Conservation (phyloP, 92 coral and sea anemone species). For the Phenganax marumi region DNA sequence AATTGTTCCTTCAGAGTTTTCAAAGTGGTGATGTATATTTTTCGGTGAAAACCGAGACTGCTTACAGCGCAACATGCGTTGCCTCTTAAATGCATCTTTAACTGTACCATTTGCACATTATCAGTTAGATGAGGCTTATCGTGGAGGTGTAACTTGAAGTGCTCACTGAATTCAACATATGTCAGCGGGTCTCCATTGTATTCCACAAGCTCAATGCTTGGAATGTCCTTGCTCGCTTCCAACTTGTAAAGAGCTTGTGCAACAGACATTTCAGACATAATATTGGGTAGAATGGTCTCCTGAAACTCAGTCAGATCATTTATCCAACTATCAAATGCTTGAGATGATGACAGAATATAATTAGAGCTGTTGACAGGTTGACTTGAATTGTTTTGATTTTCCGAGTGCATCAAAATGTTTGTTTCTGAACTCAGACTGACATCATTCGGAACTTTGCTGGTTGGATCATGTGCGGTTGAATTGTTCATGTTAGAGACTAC, state of each 20-base stretch:
- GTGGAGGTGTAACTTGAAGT: slow-evolving; percentile 48
- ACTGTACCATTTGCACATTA: slow-evolving; percentile 51
- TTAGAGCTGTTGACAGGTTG: slow-evolving; percentile 14
- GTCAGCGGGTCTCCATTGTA: slow-evolving; percentile 39
- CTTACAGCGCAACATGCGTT: slow-evolving; percentile 40
- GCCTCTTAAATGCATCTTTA: slow-evolving; percentile 52
- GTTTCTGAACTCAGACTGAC: neutral
- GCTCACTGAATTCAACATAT: slow-evolving; percentile 38
- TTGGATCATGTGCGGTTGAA: neutral
- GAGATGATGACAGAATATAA: neutral
- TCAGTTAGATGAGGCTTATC: slow-evolving; percentile 49
- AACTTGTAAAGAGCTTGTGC: slow-evolving; percentile 29
- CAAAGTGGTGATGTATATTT: slow-evolving; percentile 49
- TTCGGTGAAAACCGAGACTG: slow-evolving; percentile 27
- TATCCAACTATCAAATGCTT: slow-evolving; percentile 43
- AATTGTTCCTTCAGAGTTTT: slow-evolving; percentile 54
- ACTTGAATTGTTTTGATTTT: neutral
- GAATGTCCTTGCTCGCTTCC: slow-evolving; percentile 43
- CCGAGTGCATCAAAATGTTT: neutral
- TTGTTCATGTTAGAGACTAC: neutral
- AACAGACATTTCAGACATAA: slow-evolving; percentile 7
- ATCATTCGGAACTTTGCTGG: neutral
- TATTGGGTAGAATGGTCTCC: slow-evolving; percentile 41
- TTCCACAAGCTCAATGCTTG: slow-evolving; percentile 8
- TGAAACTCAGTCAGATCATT: slow-evolving; percentile 41